Evolutionary conservation across 2,113 vertebrate species (phyloP), one percentile per base, ranked within the genome.

Genomic region (Eclectus roratus): DNA sequence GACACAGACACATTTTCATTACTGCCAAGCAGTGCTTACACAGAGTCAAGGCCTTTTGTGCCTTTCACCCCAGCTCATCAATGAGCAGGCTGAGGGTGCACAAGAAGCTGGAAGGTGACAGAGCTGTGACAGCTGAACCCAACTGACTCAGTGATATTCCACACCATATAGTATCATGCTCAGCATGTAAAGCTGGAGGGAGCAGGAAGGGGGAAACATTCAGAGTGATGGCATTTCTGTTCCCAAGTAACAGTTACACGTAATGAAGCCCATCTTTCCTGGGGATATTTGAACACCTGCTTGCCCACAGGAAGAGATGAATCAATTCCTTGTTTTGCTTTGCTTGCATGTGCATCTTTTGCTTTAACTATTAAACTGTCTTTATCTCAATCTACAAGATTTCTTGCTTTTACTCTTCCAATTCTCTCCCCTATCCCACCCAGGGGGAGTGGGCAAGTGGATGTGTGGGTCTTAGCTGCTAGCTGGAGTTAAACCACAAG

Each of bases 401-500:
- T 39, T 71, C 28, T 76, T 49, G 19, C 9, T 71, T 46, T 58
- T 44, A 61, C 27, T 15, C 27, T 61, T 39, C 33, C 56, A 58
- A 7, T 58, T 58, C 33, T 35, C 33, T 35, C 21, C 14, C 21
- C 33, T 35, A 10, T 33, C 58, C 35, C 44, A 50, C 21, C 16
- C 16, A 2, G n/a, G 35, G 9, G 27, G 53, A 66, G 37, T 0
- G 2, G 79, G 50, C 3, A 13, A 74, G 41, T 0, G 0, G 41
- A 35, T 7, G 47, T 17, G 9, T 3, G 53, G 23, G 27, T 16
- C 43, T n/a, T 56, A 70, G 35, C 3, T 77, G 35, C 74, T 27
- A 37, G 11, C 56, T 64, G 49, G 43, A 17, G 10, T 60, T 82
- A 65, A 83, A 60, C 24, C 44, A 65, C 9, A 25, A 13, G 7